Base-by-base conservation (phyloP, 1,140 invertebrate genomes). In the Drosophila sturtevanti region DNA sequence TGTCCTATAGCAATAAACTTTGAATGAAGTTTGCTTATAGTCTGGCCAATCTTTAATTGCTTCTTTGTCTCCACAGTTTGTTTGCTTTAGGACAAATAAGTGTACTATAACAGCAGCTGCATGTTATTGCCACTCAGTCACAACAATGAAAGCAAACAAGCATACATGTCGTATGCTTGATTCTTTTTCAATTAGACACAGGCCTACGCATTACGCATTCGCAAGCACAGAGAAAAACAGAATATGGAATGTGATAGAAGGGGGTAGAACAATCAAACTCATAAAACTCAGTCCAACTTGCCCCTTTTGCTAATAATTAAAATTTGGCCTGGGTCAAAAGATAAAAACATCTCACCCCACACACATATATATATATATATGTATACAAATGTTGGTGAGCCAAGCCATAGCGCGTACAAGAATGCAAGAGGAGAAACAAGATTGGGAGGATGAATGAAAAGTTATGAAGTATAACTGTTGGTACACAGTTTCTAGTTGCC, bases 121-220 rank as follows among this genome's bases (percentile, higher is more conserved):
- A 52, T 55, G 12, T 75, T 66, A 79, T 78, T 44, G 21, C n/a
- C 22, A 51, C 71, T 65, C 69, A 51, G 74, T 78, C 74, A 70
- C 68, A 68, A 68, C 77, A 86, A 77, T 77, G 38, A 72, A 41
- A 70, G 62, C 55, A 56, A 70, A 58, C 55, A 56, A 48, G 41
- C 41, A 9, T 21, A 48, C 75, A 62, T 55, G 71, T 54, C 55
- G 56, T 56, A 87, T 68, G 63, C 72, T 71, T 77, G 68, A 87
- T 86, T 87, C 41, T 48, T 82, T 86, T 86, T 81, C 84, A 86
- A 86, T 86, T 86, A 86, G 68, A 79, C 52, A 79, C 79, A 86
- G 38, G 48, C 55, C 79, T 56, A 86, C 84, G 79, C 76, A 68
- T 58, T 73, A 77, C 68, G 82, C 82, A 86, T 89, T 70, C 82